Evolutionary conservation across 2,797 vertebrate genomes (phyloP).

Genomic region (Lutjanus argentimaculatus): DNA sequence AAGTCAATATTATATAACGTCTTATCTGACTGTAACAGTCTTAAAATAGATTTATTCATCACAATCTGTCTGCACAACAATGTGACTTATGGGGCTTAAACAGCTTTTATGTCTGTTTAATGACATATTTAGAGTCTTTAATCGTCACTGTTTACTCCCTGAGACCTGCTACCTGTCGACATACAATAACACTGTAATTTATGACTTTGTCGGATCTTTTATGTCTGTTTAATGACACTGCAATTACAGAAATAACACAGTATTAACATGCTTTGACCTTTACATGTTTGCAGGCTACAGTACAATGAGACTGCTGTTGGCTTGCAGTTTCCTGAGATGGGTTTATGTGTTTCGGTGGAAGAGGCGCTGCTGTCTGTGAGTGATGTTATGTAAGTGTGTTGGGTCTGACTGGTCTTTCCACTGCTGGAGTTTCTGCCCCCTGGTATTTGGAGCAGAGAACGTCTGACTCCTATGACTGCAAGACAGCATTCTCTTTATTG

Average conservation of each 20-base stretch:
- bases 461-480: conserved; percentile 59
- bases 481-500: conserved; percentile 50
- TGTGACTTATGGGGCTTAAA: conserved; percentile 25
- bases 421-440: conserved; percentile 64
- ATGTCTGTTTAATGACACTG: conserved; percentile 63
- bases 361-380: conserved; percentile 42
- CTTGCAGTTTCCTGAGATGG: conserved; percentile 21
- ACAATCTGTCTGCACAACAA: conserved; percentile 39
- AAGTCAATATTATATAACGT: neutral
- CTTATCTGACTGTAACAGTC: conserved; percentile 24
- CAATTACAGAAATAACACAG: conserved; percentile 67
- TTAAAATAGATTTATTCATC: conserved; percentile 44
- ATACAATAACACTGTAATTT: conserved; percentile 53
- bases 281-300: conserved; percentile 25
- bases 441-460: conserved; percentile 59
- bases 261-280: conserved; percentile 60
- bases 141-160: conserved; percentile 43
- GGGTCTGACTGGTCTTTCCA: conserved; percentile 75
- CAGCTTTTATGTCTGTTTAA: conserved; percentile 60
- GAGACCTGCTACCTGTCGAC: conserved; percentile 29
- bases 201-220: conserved; percentile 50
- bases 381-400: conserved; percentile 58
- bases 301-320: conserved; percentile 14
- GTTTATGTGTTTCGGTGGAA: conserved; percentile 35
- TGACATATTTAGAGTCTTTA: conserved; percentile 49